phyloP scores from a whole-genome alignment of 2,113 vertebrate species.

The Phainopepla nitens region DNA sequence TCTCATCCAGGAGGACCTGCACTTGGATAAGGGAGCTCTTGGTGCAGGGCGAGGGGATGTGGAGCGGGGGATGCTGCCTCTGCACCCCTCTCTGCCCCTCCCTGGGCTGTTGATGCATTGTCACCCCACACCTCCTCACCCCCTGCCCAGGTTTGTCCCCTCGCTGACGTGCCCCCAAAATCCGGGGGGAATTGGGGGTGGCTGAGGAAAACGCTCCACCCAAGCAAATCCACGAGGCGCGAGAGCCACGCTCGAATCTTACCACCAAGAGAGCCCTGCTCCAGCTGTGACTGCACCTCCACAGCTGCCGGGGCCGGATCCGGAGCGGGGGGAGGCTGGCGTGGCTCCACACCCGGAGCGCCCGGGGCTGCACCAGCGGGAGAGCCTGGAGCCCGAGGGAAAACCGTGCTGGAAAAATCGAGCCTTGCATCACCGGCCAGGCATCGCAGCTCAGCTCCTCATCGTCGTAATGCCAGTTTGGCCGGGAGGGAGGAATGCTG shows the following conservation, averaged over 20 bases:
- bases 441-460: background rate
- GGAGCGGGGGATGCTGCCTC: background rate
- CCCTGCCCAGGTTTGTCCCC: background rate
- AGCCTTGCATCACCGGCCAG: conserved; percentile 51
- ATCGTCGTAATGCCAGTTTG: background rate
- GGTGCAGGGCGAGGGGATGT: accelerated
- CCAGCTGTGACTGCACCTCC: background rate
- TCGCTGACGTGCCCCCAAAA: accelerated
- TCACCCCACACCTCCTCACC: background rate
- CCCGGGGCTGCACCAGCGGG: background rate
- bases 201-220: background rate
- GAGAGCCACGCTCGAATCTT: background rate
- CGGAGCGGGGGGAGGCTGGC: background rate
- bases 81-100: background rate
- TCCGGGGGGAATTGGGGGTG: accelerated
- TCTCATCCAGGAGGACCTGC: background rate
- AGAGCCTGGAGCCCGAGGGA: conserved; percentile 19
- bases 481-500: background rate
- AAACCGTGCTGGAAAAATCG: conserved; percentile 34
- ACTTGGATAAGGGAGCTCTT: background rate
- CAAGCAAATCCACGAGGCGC: background rate
- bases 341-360: background rate
- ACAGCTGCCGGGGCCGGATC: background rate
- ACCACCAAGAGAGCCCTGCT: background rate
- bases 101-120: background rate